Evolutionary conservation across 2,113 vertebrate species (phyloP).

Genomic region (Cephalopterus ornatus): DNA sequence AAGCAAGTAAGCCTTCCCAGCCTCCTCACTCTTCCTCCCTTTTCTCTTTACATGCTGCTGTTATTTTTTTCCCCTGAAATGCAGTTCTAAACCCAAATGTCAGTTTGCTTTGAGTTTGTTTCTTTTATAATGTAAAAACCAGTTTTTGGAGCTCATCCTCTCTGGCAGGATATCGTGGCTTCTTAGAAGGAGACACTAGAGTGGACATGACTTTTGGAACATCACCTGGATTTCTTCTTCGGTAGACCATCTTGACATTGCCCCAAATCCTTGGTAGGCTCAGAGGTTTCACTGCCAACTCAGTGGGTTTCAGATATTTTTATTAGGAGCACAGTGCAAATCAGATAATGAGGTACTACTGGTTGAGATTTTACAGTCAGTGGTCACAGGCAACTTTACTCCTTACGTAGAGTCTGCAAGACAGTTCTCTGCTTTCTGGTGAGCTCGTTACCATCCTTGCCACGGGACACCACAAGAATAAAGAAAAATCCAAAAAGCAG

Average conservation of each 20-base stretch:
- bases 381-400: background rate
- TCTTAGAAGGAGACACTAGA: background rate
- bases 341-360: background rate
- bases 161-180: background rate
- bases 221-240: background rate
- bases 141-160: background rate
- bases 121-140: background rate
- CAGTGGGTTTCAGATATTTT: background rate
- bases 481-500: background rate
- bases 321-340: background rate
- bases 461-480: background rate
- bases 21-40: background rate
- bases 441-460: background rate
- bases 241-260: background rate
- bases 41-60: background rate
- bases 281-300: background rate
- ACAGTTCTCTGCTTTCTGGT: background rate
- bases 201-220: background rate
- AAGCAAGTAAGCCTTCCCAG: slow-evolving; percentile 36
- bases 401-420: background rate
- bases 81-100: background rate
- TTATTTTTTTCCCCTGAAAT: background rate
- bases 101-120: background rate
- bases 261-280: slow-evolving; percentile 11
- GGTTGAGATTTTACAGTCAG: background rate